These are phyloP conservation scores for Sciurus carolinensis DNA, from an alignment of 2,797 vertebrate species.

Conservation along the genomic window DNA sequence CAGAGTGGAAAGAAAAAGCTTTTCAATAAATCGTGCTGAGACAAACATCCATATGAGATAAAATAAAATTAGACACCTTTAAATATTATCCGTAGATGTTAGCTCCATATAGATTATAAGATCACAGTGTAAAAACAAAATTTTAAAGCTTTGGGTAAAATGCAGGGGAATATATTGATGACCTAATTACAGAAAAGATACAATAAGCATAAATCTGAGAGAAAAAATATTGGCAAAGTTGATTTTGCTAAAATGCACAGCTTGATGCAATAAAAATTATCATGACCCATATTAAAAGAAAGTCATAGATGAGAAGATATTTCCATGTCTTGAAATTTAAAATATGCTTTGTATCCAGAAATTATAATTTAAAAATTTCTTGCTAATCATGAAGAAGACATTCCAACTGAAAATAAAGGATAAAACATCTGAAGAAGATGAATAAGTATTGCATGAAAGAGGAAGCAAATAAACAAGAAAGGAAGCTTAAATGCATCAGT, in stretches of 20 bases:
- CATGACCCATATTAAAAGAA: neutral
- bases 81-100: neutral
- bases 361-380: neutral
- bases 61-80: neutral
- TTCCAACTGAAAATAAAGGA: neutral
- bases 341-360: neutral
- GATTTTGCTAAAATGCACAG: constrained; percentile 31
- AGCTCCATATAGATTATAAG: neutral
- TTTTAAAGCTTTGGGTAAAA: neutral
- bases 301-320: neutral
- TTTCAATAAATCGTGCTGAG: neutral
- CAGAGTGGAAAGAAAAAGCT: neutral
- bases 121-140: neutral
- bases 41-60: neutral
- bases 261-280: neutral
- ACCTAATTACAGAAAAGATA: neutral
- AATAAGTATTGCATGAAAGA: neutral
- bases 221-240: neutral
- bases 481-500: neutral
- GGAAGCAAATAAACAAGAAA: neutral
- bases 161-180: neutral
- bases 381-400: neutral
- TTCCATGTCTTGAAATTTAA: neutral
- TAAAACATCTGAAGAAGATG: neutral
- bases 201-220: neutral